These are phyloP conservation scores for Ariopsis seemanni DNA, from an alignment of 2,113 vertebrate genomes.

Conservation along the genomic window DNA sequence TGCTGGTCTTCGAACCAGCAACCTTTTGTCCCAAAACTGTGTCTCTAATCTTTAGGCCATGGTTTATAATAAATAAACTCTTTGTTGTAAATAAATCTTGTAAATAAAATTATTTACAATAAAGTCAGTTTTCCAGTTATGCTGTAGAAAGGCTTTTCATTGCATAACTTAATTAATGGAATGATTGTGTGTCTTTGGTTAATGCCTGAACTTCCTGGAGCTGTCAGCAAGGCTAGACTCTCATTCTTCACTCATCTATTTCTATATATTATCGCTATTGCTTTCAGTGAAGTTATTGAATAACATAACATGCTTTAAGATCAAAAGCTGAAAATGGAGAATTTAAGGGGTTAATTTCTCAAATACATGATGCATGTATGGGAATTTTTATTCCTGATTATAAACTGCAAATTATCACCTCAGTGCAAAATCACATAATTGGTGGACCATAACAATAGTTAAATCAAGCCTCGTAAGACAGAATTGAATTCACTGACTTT, in stretches of 20 bases:
- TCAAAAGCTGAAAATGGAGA: background rate
- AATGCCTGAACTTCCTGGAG: background rate
- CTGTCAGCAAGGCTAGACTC: background rate
- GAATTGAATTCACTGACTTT: background rate
- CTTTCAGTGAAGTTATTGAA: background rate
- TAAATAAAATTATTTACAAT: background rate
- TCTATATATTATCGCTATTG: background rate
- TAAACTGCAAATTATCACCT: background rate
- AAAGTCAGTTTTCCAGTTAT: background rate
- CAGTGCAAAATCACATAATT: background rate
- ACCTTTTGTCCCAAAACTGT: no score
- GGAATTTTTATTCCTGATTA: background rate
- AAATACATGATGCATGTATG: background rate
- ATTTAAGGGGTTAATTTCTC: background rate
- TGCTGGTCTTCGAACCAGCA: no score
- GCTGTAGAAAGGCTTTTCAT: background rate
- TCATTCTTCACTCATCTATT: background rate
- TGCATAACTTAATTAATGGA: background rate
- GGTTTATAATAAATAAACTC: background rate
- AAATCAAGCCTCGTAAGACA: background rate
- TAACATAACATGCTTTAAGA: background rate
- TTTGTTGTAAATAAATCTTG: no score
- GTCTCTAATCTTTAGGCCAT: no score
- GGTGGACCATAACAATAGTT: background rate
- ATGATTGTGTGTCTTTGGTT: background rate